Evolutionary conservation across 2,888 invertebrate species (phyloP).

Genomic region (Balanococcus diminutus): DNA sequence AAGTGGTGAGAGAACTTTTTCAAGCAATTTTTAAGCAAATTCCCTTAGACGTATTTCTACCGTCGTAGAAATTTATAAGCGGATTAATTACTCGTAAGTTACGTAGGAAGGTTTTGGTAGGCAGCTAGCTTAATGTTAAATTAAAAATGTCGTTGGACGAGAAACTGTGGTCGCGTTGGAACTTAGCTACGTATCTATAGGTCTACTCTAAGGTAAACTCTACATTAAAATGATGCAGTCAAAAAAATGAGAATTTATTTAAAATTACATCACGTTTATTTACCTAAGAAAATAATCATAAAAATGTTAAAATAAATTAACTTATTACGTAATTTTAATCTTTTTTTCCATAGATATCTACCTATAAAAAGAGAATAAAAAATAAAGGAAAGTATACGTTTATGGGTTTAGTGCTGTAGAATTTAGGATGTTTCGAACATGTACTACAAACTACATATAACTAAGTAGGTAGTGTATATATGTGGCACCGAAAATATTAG

Average conservation of each 20-base stretch:
- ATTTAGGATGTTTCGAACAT: not conserved
- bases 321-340: constrained; percentile 26
- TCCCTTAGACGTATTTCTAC: constrained; percentile 63
- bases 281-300: constrained; percentile 27
- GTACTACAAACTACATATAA: too few species aligned
- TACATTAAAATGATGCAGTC: not conserved
- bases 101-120: too few species aligned
- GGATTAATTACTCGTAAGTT: not conserved
- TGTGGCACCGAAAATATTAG: constrained; percentile 2
- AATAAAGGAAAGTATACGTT: constrained; percentile 29
- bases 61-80: not conserved
- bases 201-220: not conserved
- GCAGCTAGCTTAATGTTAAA: too few species aligned
- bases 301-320: constrained; percentile 39
- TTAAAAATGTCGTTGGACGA: too few species aligned
- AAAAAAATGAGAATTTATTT: constrained; percentile 31
- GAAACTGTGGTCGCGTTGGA: too few species aligned
- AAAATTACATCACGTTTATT: constrained; percentile 46
- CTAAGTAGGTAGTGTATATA: too few species aligned
- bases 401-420: not conserved
- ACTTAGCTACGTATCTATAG: too few species aligned
- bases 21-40: constrained; percentile 69
- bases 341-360: not conserved
- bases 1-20: constrained; percentile 67
- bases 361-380: not conserved